Conservation (phyloP, 2,888 invertebrate genomes). For the Sycophila texana region DNA sequence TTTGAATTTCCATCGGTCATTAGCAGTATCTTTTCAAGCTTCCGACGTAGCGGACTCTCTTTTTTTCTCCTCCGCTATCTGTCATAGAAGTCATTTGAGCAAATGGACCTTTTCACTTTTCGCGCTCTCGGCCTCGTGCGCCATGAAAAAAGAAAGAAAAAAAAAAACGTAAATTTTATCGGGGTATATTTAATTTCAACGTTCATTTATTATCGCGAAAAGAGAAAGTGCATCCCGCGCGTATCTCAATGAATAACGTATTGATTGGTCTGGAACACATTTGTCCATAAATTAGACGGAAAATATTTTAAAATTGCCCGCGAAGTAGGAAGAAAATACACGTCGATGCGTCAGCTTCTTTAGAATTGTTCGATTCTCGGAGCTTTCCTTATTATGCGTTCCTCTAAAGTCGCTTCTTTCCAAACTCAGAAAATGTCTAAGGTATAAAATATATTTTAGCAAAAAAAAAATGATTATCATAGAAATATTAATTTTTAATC, state of each 20-base stretch:
- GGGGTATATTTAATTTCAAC: slow-evolving; percentile 31
- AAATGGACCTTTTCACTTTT: slow-evolving; percentile 30
- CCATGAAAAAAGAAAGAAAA: not conserved
- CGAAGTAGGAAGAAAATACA: too few species aligned
- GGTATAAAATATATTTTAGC: too few species aligned
- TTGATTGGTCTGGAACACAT: slow-evolving; percentile 22
- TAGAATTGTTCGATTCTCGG: too few species aligned
- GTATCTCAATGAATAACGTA: slow-evolving; percentile 27
- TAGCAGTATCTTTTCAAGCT: too few species aligned
- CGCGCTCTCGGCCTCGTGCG: not conserved
- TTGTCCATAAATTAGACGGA: slow-evolving; percentile 19
- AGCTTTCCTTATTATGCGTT: too few species aligned
- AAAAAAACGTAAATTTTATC: slow-evolving; percentile 24
- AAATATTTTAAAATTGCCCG: not conserved
- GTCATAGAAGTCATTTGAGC: slow-evolving; percentile 10
- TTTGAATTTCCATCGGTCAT: too few species aligned
- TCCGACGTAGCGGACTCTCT: not conserved
- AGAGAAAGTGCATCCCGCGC: slow-evolving; percentile 32
- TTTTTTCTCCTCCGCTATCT: not conserved
- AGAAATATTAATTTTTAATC: too few species aligned
- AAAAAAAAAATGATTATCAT: too few species aligned
- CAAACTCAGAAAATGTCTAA: too few species aligned
- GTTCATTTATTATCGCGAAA: slow-evolving; percentile 31
- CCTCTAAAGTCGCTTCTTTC: too few species aligned
- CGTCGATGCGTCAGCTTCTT: too few species aligned